Base-by-base conservation (phyloP, 2,113 vertebrate genomes). In the Perca fluviatilis region DNA sequence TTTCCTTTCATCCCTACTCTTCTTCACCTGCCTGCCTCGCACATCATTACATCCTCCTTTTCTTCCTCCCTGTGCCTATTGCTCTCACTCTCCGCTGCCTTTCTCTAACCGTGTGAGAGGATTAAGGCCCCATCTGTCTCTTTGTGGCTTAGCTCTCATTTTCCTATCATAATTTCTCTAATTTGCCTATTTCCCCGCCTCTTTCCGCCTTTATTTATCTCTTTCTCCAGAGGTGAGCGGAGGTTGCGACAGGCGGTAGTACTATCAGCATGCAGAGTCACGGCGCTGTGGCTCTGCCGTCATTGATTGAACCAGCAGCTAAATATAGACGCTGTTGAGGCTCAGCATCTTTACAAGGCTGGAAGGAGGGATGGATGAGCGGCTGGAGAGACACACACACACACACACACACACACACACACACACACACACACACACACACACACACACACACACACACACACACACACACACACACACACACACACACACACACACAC, bases 221-320 rank as follows among this genome's bases (percentile, higher is more conserved):
- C n/a, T 54, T 33, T 15, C 53, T 74, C 62, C 71, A 66, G 83
- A 91, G 85, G 82, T 74, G 88, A 83, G 58, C 2, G 16, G 79
- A 54, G 86, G 76, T 61, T 63, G 74, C 54, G 60, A 77, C 75
- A 65, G 81, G 56, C 46, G 10, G 85, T 79, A 69, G 79, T 89
- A 84, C 77, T 80, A 92, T 92, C 92, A 89, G 91, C 83, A 90
- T 94, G 92, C 93, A 92, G 78, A 93, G 91, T 94, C 92, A 94
- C 86, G 86, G 89, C 16, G 77, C 84, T 83, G 79, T 67, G 85
- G 77, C 72, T 89, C 90, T 87, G 85, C 83, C 83, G 71, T 90
- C 92, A 92, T 86, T 89, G 90, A 92, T 89, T 87, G 85, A 88
- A 89, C 88, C 77, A 40, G 84, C 61, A 72, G 83, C 91, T 94